Percentiles rank a stretch among this genome's conserved stretches.
Evolutionary conservation across 1,140 invertebrate species (phyloP).

Genomic region (Akabosia matsudoensis): DNA sequence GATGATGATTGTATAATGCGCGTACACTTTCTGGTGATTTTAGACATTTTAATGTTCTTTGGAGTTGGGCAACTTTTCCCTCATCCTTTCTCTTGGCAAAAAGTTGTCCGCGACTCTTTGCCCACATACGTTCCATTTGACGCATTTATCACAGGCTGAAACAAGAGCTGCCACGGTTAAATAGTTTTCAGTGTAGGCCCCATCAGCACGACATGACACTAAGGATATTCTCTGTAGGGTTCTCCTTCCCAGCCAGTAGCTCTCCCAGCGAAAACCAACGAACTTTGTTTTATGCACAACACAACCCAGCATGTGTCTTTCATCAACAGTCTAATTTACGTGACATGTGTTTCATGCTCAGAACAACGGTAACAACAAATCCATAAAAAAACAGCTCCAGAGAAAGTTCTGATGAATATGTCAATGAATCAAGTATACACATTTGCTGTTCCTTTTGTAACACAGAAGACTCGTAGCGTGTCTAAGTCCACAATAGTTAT

Average conservation of each 20-base stretch:
- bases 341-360: conserved; percentile 17
- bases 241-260: neutral
- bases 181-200: neutral
- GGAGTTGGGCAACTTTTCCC: neutral
- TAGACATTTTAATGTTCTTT: neutral
- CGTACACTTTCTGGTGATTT: neutral
- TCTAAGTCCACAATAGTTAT: too few relatives aligned
- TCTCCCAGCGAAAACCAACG: neutral
- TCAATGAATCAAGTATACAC: conserved; percentile 11
- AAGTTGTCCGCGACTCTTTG: too few relatives aligned
- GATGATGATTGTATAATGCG: neutral
- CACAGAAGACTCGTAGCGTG: too few relatives aligned
- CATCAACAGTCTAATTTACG: conserved; percentile 22
- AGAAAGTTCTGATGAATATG: conserved; percentile 13
- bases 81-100: neutral
- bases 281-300: neutral
- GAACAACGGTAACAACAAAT: neutral
- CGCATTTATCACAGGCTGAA: too few relatives aligned
- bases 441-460: too few relatives aligned
- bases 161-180: too few relatives aligned
- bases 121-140: too few relatives aligned
- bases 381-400: neutral
- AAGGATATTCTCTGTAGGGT: neutral
- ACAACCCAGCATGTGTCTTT: conserved; percentile 5
- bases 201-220: conserved; percentile 18